Base-by-base conservation (phyloP, 2,113 vertebrate species). In the Penelope pileata region DNA sequence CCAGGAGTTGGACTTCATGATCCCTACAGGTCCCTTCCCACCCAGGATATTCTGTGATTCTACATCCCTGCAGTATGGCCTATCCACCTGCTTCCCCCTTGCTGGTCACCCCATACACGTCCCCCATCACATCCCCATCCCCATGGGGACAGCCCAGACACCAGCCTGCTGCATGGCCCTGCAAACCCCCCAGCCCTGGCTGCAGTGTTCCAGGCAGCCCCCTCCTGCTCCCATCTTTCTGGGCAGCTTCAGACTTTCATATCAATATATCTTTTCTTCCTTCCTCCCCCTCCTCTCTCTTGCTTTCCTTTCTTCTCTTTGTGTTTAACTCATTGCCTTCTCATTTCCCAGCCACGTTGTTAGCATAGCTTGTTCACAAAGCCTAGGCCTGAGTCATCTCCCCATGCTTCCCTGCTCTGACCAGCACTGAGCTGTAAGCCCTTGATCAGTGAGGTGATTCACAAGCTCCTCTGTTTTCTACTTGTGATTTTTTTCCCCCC, bases 61-160 rank as follows among this genome's bases (percentile, higher is more conserved):
- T n/a, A n/a, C n/a, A n/a, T 13, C 56, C 51, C 13, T 26, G 18
- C 6, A 42, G 42, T 4, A 3, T 1, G 64, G 40, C 45, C 30
- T 62, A 36, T 13, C 40, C 16, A 1, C 68, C 72, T 4, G 38
- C 50, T 38, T 24, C 21, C 32, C 58, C 21, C 56, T 21, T 12
- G 48, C 69, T 3, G 6, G 6, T 16, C 16, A 5, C 68, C 12
- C 12, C 32, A 16, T 60, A 34, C 27, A 18, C 40, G 51, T 48
- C 16, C 36, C 3, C 5, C 8, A 0, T 6, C 5, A 0, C 6
- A 2, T 18, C n/a, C 42, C 43, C 34, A 22, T 17, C 15, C 62
- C 68, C 26, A 30, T 0, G 0, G n/a, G n/a, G n/a, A n/a, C n/a
- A n/a, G n/a, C n/a, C n/a, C n/a, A n/a, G n/a, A n/a, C n/a, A n/a